Conservation (phyloP, 2,113 vertebrate genomes). For the Myotis davidii region DNA sequence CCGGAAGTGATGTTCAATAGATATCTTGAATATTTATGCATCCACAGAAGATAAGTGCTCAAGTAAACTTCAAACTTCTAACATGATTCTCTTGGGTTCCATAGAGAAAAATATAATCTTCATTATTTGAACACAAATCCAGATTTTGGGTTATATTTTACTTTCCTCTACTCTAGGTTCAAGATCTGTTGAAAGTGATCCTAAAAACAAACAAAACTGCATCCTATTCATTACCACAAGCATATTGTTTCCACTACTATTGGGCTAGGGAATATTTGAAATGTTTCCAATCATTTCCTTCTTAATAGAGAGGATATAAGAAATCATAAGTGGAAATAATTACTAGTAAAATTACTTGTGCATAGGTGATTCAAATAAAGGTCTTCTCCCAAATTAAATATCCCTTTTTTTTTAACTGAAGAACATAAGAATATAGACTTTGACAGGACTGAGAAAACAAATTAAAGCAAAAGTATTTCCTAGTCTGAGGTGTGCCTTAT, state of each 20-base stretch:
- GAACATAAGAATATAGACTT: not conserved
- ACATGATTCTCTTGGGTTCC: not conserved
- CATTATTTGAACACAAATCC: not conserved
- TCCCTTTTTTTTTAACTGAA: not conserved
- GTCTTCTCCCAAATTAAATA: not conserved
- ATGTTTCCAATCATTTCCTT: not conserved
- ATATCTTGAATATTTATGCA: not conserved
- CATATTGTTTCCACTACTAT: not conserved
- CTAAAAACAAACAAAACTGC: not conserved
- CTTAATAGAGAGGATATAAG: not conserved
- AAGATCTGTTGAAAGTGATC: not conserved
- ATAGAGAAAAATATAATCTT: not conserved
- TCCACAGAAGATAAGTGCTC: not conserved
- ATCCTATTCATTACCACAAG: not conserved
- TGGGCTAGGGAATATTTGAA: not conserved
- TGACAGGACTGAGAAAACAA: not conserved
- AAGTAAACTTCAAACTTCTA: not conserved
- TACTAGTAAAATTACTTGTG: not conserved
- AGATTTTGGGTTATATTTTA: not conserved
- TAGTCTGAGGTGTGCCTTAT: not conserved
- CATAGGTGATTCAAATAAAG: slow-evolving; percentile 26
- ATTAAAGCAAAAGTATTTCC: not conserved
- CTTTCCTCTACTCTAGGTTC: not conserved
- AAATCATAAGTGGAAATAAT: not conserved
- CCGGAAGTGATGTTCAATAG: not conserved